Evolutionary conservation across 2,113 vertebrate genomes (phyloP).

Genomic region (Pao palembangensis): DNA sequence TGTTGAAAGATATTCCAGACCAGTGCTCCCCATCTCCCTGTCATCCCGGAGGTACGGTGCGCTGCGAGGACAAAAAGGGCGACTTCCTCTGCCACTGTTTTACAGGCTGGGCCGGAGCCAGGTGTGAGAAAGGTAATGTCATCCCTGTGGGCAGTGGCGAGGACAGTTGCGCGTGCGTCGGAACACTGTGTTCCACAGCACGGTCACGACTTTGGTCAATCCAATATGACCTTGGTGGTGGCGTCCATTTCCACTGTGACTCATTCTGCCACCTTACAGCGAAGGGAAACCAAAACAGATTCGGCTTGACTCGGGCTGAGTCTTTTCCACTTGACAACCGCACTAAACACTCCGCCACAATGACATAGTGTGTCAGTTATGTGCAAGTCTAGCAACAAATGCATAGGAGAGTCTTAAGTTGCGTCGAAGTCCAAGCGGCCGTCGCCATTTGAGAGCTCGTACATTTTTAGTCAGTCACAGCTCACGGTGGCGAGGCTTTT

Average conservation of each 20-base stretch:
- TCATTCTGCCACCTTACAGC: conserved; percentile 62
- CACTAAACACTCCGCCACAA: conserved; percentile 37
- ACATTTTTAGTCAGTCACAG: too few species aligned
- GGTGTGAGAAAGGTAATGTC: conserved; percentile 82
- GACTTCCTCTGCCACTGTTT: conserved; percentile 89
- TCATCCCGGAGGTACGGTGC: conserved; percentile 72
- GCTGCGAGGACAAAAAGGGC: conserved; percentile 89
- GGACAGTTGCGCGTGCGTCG: conserved; percentile 13
- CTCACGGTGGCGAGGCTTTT: conserved; percentile 24
- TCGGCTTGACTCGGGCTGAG: conserved; percentile 44
- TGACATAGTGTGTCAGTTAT: conserved; percentile 22
- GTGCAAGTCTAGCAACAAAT: conserved; percentile 14
- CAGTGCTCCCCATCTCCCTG: conserved; percentile 92
- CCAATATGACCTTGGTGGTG: conserved; percentile 32
- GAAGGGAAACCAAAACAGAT: conserved; percentile 51
- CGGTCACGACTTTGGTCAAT: conserved; percentile 11
- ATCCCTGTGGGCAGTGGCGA: neutral
- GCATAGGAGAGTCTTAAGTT: conserved; percentile 1
- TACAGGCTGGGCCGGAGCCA: conserved; percentile 84
- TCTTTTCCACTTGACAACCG: conserved; percentile 59
- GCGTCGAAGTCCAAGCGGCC: neutral
- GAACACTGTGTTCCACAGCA: conserved; percentile 3
- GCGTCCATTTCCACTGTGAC: conserved; percentile 69
- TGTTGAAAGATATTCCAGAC: conserved; percentile 86
- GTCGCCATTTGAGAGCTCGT: too few species aligned